Conservation (phyloP, 2,797 vertebrate genomes). For the Ceyx erithaca region DNA sequence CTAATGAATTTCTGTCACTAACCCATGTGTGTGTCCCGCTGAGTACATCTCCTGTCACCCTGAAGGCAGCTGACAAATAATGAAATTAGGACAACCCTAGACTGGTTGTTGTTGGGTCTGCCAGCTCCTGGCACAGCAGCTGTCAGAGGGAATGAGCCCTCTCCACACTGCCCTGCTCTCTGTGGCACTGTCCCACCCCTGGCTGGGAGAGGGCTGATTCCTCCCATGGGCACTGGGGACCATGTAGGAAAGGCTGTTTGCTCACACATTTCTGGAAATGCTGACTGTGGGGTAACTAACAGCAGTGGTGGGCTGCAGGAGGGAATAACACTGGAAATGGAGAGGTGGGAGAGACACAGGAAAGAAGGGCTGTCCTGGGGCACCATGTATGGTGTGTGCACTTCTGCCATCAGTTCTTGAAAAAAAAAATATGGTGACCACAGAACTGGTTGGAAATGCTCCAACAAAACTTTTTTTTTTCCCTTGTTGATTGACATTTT, state of each 20-base stretch:
- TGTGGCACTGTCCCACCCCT: not conserved
- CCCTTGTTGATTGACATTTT: fast-evolving
- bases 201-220: not conserved
- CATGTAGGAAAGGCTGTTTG: fast-evolving
- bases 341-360: not conserved
- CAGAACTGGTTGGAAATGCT: not conserved
- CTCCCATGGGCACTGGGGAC: fast-evolving
- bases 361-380: not conserved
- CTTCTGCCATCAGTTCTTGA: not conserved
- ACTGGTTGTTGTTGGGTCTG: not conserved
- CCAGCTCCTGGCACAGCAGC: not conserved
- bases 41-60: not conserved
- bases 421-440: not conserved
- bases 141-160: not conserved
- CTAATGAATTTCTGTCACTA: constrained; percentile 60
- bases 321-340: not conserved
- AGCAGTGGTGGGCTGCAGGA: not conserved
- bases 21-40: not conserved
- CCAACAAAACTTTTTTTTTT: not conserved
- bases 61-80: constrained; percentile 27
- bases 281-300: not conserved
- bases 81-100: constrained; percentile 30
- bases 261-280: not conserved
- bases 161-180: fast-evolving
- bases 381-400: fast-evolving